phyloP scores from a whole-genome alignment of 2,113 vertebrate species.

The Xiphorhynchus elegans region DNA sequence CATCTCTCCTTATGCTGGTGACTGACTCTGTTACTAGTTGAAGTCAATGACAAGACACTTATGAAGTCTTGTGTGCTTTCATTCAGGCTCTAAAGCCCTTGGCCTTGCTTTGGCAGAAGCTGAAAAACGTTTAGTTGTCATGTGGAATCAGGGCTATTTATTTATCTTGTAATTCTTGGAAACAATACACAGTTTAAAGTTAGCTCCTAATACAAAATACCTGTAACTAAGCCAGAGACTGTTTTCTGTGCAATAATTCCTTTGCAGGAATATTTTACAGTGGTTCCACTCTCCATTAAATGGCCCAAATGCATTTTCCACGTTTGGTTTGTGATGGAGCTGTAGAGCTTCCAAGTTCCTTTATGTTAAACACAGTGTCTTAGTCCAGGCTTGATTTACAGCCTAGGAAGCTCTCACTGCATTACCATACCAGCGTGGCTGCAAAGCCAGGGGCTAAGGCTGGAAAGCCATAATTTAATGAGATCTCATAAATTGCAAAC shows the following conservation, averaged over 20 bases:
- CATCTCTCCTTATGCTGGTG: neutral
- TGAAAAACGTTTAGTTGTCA: neutral
- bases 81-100: neutral
- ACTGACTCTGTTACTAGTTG: neutral
- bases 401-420: neutral
- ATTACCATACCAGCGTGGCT: neutral
- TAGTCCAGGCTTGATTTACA: constrained; percentile 1
- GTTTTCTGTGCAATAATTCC: neutral
- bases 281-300: constrained; percentile 9
- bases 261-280: neutral
- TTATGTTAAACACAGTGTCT: neutral
- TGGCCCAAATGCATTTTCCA: neutral
- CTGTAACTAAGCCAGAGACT: neutral
- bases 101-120: constrained; percentile 7
- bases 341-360: constrained; percentile 10
- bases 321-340: neutral
- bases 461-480: neutral
- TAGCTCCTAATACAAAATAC: constrained; percentile 18
- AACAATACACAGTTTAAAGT: constrained; percentile 1
- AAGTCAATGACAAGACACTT: neutral
- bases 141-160: neutral
- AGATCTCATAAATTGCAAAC: neutral
- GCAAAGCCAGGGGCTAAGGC: neutral
- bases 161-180: constrained; percentile 17
- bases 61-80: neutral